These are phyloP conservation scores for Onychostoma macrolepis DNA, from an alignment of 2,113 vertebrate species.

Conservation along the genomic window DNA sequence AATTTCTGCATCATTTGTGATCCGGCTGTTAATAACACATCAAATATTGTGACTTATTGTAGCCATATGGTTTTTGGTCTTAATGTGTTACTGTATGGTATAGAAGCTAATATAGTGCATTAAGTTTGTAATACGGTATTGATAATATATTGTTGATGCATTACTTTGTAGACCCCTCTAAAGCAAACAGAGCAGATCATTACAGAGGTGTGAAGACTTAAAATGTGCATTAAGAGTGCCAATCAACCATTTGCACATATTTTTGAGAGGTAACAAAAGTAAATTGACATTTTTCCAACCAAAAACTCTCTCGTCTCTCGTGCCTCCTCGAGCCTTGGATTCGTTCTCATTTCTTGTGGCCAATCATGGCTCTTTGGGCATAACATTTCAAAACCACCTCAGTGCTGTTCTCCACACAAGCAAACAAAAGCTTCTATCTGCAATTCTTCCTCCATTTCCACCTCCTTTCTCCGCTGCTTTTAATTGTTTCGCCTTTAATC, in stretches of 20 bases:
- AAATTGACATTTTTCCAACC: not conserved
- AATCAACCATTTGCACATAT: not conserved
- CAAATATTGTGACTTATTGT: not conserved
- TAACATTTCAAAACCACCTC: conserved; percentile 20
- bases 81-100: not conserved
- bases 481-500: conserved; percentile 71
- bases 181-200: not conserved
- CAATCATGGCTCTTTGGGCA: not conserved
- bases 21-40: too few relatives aligned
- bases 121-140: not conserved
- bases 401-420: not conserved
- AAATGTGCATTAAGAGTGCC: not conserved
- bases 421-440: conserved; percentile 52
- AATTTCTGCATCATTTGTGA: not conserved
- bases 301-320: not conserved
- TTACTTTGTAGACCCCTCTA: not conserved
- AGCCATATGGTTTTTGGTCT: not conserved
- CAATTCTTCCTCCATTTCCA: conserved; percentile 37
- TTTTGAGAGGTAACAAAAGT: not conserved
- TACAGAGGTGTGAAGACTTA: not conserved
- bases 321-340: not conserved
- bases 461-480: conserved; percentile 36
- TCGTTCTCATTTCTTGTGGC: not conserved
- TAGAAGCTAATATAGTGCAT: not conserved
- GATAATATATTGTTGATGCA: too few relatives aligned